Evolutionary conservation across 2,113 vertebrate species (phyloP).

Genomic region (Ahaetulla prasina): DNA sequence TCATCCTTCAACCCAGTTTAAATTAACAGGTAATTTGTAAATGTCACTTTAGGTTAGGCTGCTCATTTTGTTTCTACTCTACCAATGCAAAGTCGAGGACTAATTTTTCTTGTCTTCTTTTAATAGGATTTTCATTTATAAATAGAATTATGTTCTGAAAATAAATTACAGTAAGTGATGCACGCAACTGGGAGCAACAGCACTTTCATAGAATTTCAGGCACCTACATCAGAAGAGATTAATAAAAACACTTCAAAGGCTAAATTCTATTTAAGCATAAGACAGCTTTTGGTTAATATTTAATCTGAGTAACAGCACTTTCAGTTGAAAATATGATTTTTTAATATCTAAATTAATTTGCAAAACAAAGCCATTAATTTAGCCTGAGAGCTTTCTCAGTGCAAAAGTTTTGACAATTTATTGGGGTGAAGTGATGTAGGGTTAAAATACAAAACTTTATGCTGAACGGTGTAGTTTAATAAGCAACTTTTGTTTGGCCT

Average conservation of each 20-base stretch:
- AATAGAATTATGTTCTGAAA: slow-evolving; percentile 98
- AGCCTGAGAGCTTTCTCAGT: slow-evolving; percentile 74
- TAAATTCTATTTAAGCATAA: slow-evolving; percentile 84
- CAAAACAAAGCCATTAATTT: slow-evolving; percentile 87
- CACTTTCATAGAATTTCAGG: slow-evolving; percentile 81
- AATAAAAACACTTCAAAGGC: slow-evolving; percentile 89
- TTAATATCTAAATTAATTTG: slow-evolving; percentile 89
- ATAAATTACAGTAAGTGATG: slow-evolving; percentile 98
- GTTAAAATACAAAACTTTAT: slow-evolving; percentile 70
- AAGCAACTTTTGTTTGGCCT: slow-evolving; percentile 66
- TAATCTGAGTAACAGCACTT: slow-evolving; percentile 89
- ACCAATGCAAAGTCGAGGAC: slow-evolving; percentile 88
- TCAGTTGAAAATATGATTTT: slow-evolving; percentile 89
- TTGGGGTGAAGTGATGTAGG: slow-evolving; percentile 68
- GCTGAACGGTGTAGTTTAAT: slow-evolving; percentile 66
- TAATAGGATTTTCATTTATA: slow-evolving; percentile 99
- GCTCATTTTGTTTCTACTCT: slow-evolving; percentile 97
- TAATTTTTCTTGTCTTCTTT: slow-evolving; percentile 98
- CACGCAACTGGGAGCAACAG: slow-evolving; percentile 76
- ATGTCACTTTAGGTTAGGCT: slow-evolving; percentile 99
- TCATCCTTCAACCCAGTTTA: slow-evolving; percentile 99
- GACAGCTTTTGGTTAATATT: slow-evolving; percentile 86
- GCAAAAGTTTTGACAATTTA: slow-evolving; percentile 79
- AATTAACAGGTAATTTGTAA: slow-evolving; percentile 99
- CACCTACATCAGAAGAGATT: slow-evolving; percentile 82